Conservation (phyloP, 2,888 invertebrate species). For the Theretra japonica region DNA sequence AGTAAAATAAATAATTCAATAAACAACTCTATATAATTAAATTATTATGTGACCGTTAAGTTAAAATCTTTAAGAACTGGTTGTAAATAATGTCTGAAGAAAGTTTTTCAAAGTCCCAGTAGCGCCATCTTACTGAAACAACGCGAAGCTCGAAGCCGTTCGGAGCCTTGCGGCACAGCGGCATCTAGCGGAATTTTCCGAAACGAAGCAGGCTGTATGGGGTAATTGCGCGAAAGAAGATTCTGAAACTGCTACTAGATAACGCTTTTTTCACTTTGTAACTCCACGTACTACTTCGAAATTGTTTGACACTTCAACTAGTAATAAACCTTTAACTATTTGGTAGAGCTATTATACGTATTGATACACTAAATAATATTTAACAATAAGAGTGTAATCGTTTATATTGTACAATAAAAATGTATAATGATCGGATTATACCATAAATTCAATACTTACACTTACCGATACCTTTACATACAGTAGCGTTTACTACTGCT, state of each 20-base stretch:
- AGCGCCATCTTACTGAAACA: conserved; percentile 67
- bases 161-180: conserved; percentile 50
- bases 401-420: too few species aligned
- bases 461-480: background rate
- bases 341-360: background rate
- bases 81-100: background rate
- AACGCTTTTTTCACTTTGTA: conserved; percentile 56
- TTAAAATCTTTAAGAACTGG: too few species aligned
- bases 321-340: too few species aligned
- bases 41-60: too few species aligned
- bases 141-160: conserved; percentile 51
- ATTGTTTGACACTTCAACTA: background rate
- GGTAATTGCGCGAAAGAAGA: conserved; percentile 48
- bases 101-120: conserved; percentile 33
- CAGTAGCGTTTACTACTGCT: background rate
- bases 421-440: too few species aligned
- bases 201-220: conserved; percentile 64
- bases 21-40: too few species aligned
- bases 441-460: background rate
- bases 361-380: background rate
- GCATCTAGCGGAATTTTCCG: conserved; percentile 75
- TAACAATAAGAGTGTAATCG: background rate
- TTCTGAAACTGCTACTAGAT: conserved; percentile 64
- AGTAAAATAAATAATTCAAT: too few species aligned
- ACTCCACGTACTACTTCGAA: background rate